Evolutionary conservation across 2,113 vertebrate species (phyloP).

Genomic region (Sorex fumeus): DNA sequence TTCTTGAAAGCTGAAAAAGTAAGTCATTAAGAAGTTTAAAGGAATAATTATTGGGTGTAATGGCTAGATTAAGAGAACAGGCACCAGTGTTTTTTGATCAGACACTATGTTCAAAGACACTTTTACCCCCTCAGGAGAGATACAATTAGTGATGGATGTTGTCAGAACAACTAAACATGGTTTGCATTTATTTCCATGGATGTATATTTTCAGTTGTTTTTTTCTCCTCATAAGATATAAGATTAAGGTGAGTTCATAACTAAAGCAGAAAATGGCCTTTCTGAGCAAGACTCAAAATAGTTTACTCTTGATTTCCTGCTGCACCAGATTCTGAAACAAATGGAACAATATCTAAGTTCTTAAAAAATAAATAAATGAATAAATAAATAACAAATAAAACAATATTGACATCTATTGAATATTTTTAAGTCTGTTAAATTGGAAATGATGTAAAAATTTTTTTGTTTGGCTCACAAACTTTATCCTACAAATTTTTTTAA

Average conservation of each 20-base stretch:
- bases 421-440: slow-evolving; percentile 8
- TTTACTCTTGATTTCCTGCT: rapidly evolving
- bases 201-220: neutral
- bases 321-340: neutral
- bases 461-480: neutral
- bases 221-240: neutral
- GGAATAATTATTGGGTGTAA: neutral
- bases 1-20: slow-evolving; percentile 3
- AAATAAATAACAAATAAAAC: no score
- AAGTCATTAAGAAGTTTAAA: neutral
- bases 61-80: neutral
- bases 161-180: neutral
- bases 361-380: no score
- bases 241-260: neutral
- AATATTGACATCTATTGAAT: neutral
- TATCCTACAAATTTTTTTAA: neutral
- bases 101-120: neutral
- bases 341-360: no score
- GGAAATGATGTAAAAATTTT: neutral
- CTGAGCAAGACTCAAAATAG: neutral
- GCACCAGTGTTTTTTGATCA: neutral
- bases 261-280: neutral
- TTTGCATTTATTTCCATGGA: neutral
- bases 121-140: neutral
- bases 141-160: neutral